phyloP scores from a whole-genome alignment of 2,113 vertebrate species.

The Piaya cayana region DNA sequence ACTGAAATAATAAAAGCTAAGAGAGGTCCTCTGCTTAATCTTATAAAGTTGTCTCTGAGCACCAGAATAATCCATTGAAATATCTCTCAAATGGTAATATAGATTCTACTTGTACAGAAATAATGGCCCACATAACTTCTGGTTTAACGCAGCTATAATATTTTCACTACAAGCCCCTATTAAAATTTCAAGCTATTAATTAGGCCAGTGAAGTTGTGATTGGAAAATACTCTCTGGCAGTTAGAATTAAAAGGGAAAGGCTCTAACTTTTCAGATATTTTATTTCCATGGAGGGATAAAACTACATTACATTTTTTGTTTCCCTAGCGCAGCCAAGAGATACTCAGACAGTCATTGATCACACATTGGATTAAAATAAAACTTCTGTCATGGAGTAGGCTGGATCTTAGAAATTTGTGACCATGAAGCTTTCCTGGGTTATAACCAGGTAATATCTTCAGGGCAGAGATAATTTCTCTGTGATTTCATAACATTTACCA shows the following conservation, averaged over 20 bases:
- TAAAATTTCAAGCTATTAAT: conserved; percentile 60
- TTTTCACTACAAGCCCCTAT: conserved; percentile 25
- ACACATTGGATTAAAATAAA: background rate
- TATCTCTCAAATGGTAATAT: conserved; percentile 20
- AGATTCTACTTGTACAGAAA: conserved; percentile 38
- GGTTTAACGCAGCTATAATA: background rate
- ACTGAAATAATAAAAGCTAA: background rate
- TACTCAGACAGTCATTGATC: background rate
- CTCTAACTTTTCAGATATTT: conserved; percentile 1
- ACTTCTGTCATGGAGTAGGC: background rate
- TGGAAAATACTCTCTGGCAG: conserved; percentile 60
- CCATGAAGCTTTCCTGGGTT: background rate
- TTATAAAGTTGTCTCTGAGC: background rate
- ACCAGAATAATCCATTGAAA: conserved; percentile 13
- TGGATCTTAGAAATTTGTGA: background rate
- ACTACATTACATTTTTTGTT: background rate
- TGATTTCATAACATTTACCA: background rate
- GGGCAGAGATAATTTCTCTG: background rate
- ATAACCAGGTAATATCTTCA: conserved; percentile 2
- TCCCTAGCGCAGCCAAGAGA: background rate
- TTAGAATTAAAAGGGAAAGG: conserved; percentile 6
- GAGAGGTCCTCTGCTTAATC: background rate
- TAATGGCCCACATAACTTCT: conserved; percentile 16
- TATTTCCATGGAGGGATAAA: conserved; percentile 22
- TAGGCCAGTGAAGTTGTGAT: background rate